Evolutionary conservation across 2,113 vertebrate species (phyloP).

Genomic region (Campylorhamphus procurvoides): DNA sequence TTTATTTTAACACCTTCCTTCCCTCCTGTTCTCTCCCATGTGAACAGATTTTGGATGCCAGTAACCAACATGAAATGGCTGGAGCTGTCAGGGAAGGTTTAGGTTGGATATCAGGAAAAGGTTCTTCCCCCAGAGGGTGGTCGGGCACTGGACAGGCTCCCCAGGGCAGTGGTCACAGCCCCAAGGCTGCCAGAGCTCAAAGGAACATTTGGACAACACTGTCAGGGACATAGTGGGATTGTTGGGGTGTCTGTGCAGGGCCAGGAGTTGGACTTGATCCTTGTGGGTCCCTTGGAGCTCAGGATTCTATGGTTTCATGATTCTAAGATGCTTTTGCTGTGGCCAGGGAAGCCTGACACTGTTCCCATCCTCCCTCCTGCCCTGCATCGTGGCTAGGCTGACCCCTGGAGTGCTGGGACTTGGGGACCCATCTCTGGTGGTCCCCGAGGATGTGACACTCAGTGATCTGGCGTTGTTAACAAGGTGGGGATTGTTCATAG

Average conservation of each 20-base stretch:
- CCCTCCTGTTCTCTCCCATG: background rate
- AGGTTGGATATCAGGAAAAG: background rate
- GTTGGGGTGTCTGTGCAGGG: background rate
- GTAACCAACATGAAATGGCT: accelerated
- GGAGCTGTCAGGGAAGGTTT: background rate
- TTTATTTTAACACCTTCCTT: background rate
- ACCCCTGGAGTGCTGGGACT: background rate
- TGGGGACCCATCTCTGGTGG: too few species aligned
- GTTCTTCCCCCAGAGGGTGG: background rate
- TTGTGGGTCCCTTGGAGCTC: background rate
- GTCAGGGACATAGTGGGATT: background rate
- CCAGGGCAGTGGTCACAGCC: background rate
- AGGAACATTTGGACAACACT: too few species aligned
- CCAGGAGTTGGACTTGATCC: background rate
- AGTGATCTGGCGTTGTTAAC: background rate
- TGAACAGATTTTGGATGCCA: background rate
- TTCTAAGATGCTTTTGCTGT: background rate
- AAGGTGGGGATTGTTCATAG: accelerated
- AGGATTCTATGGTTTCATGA: background rate
- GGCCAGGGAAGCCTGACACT: background rate
- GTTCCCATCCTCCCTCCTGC: accelerated
- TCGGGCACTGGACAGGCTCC: background rate
- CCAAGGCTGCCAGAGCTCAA: background rate
- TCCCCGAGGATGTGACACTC: background rate
- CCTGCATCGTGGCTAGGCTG: accelerated